Conservation (phyloP, 2,113 vertebrate species). For the Baryphthengus martii region DNA sequence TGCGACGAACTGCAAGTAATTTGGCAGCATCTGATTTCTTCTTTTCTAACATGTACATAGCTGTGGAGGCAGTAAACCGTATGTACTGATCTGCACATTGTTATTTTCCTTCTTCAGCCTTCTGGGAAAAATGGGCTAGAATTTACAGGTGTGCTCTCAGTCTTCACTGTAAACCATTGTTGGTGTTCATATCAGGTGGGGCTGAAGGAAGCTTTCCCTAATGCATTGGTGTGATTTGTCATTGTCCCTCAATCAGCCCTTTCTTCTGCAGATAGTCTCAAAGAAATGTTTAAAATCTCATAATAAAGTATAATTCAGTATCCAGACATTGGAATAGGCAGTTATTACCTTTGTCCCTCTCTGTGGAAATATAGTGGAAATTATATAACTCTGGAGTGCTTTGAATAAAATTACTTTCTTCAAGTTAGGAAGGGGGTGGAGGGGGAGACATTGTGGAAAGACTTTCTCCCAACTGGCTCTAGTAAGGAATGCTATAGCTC, state of each 20-base stretch:
- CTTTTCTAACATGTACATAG: rapidly evolving
- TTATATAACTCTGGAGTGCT: not conserved
- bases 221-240: not conserved
- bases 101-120: not conserved
- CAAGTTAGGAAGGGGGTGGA: not conserved
- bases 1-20: not conserved
- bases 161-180: not conserved
- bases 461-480: not conserved
- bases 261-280: not conserved
- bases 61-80: not conserved
- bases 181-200: not conserved
- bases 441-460: not conserved
- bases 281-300: not conserved
- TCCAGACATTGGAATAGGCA: not conserved
- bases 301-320: not conserved
- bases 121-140: not conserved
- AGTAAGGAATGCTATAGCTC: not conserved
- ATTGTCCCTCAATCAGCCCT: not conserved
- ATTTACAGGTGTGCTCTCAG: not conserved
- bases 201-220: not conserved
- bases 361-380: not conserved
- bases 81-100: rapidly evolving
- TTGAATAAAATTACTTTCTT: slow-evolving; percentile 13
- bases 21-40: not conserved
- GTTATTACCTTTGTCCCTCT: not conserved